Percentiles rank a stretch among this genome's conserved stretches.
Conservation (phyloP, 1,140 invertebrate species). For the Battus philenor region DNA sequence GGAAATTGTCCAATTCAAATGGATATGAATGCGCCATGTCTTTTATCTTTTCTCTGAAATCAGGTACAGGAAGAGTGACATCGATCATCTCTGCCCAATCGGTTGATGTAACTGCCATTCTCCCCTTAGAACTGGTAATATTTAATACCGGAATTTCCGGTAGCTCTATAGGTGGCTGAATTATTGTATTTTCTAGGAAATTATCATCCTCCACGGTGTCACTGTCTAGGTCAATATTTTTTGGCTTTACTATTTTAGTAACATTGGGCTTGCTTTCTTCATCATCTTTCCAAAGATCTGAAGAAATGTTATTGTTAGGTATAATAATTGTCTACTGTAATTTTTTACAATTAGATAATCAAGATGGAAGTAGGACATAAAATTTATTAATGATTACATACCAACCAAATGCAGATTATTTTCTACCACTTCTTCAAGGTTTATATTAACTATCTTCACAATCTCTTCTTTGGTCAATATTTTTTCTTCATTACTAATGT, state of each 20-base stretch:
- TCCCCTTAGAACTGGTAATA: slow-evolving; percentile 37
- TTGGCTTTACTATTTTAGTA: slow-evolving; percentile 28
- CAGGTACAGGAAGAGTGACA: slow-evolving; percentile 84
- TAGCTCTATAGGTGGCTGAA: slow-evolving; percentile 51
- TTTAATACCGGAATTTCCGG: slow-evolving; percentile 62
- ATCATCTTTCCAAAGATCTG: slow-evolving; percentile 66
- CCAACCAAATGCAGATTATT: slow-evolving; percentile 64
- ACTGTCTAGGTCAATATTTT: slow-evolving; percentile 27
- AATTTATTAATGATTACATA: slow-evolving; percentile 26
- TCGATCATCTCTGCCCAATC: slow-evolving; percentile 94
- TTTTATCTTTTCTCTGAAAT: slow-evolving; percentile 90
- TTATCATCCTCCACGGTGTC: slow-evolving; percentile 36
- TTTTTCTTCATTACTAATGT: slow-evolving; percentile 23
- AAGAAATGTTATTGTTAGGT: slow-evolving; percentile 7
- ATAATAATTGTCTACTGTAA: too few species aligned
- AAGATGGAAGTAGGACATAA: too few species aligned
- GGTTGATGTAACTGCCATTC: slow-evolving; percentile 62
- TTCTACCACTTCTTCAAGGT: slow-evolving; percentile 61
- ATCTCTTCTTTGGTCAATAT: slow-evolving; percentile 34
- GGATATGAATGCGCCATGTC: slow-evolving; percentile 91
- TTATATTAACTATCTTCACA: slow-evolving; percentile 49
- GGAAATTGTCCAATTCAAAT: slow-evolving; percentile 98
- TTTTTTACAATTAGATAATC: too few species aligned
- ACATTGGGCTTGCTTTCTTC: slow-evolving; percentile 27
- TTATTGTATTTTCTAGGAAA: slow-evolving; percentile 55